Conservation (phyloP, 2,113 vertebrate species). For the Lucifuga dentata region DNA sequence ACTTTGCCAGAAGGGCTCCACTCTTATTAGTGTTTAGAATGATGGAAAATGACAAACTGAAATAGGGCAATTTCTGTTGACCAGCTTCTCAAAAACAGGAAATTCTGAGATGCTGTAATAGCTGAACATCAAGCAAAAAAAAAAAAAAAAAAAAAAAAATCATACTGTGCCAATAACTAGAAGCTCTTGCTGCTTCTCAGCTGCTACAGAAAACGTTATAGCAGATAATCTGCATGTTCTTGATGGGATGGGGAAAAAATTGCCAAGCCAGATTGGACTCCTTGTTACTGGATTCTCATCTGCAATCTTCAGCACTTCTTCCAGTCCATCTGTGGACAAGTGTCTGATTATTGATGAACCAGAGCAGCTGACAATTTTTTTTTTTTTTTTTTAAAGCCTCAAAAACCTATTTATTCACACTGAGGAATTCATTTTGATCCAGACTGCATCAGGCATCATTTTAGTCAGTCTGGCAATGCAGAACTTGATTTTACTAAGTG, state of each 20-base stretch:
- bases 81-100: conserved; percentile 63
- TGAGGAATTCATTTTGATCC: conserved; percentile 60
- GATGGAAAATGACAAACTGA: conserved; percentile 56
- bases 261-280: conserved; percentile 68
- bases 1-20: conserved; percentile 41
- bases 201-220: conserved; percentile 58
- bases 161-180: conserved; percentile 48
- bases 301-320: conserved; percentile 51
- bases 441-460: conserved; percentile 50
- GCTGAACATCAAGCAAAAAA: conserved; percentile 56
- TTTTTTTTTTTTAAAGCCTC: no score
- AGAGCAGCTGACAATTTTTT: conserved; percentile 66
- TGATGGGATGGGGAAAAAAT: conserved; percentile 39
- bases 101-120: conserved; percentile 70
- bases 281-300: conserved; percentile 61
- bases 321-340: conserved; percentile 66
- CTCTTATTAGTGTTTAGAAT: conserved; percentile 60
- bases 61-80: conserved; percentile 66
- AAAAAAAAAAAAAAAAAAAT: conserved; percentile 59
- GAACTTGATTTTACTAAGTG: conserved; percentile 58
- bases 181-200: conserved; percentile 48
- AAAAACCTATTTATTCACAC: conserved; percentile 58
- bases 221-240: conserved; percentile 48
- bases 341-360: conserved; percentile 71
- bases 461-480: conserved; percentile 53